Conservation (phyloP, 2,797 vertebrate genomes). For the Atherinosoma microstoma region DNA sequence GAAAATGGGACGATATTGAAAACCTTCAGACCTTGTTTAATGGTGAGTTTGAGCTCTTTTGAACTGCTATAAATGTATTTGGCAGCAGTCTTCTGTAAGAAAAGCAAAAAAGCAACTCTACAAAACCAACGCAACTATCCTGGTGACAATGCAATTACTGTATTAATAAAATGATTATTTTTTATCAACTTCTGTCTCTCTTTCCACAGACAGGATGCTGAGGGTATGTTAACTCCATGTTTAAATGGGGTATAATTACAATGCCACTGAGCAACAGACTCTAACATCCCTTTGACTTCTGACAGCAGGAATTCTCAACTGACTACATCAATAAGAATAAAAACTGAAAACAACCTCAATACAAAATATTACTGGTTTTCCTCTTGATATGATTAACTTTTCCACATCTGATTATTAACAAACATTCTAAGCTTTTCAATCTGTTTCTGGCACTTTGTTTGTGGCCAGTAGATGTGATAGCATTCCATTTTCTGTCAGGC, state of each 20-base stretch:
- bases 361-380: conserved; percentile 29
- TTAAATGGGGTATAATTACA: not conserved
- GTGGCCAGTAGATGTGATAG: conserved; percentile 45
- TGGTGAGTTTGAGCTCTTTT: not conserved
- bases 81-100: not conserved
- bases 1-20: not conserved
- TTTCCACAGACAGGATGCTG: not conserved
- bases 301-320: conserved; percentile 5
- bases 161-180: not conserved
- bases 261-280: not conserved
- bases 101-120: not conserved
- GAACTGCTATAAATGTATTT: not conserved
- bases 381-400: conserved; percentile 43
- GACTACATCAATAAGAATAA: conserved; percentile 21
- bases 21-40: not conserved
- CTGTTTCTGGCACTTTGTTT: conserved; percentile 56
- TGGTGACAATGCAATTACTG: not conserved
- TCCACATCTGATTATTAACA: conserved; percentile 54
- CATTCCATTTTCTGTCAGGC: conserved; percentile 60
- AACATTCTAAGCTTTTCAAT: conserved; percentile 48
- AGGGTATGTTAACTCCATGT: not conserved
- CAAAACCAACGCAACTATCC: not conserved
- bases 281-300: not conserved
- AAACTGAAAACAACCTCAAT: conserved; percentile 24
- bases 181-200: not conserved